A percentile compares a stretch with the other conserved stretches of the same genome.
Conservation (phyloP, 1,140 invertebrate species). For the Trichonephila inaurata region DNA sequence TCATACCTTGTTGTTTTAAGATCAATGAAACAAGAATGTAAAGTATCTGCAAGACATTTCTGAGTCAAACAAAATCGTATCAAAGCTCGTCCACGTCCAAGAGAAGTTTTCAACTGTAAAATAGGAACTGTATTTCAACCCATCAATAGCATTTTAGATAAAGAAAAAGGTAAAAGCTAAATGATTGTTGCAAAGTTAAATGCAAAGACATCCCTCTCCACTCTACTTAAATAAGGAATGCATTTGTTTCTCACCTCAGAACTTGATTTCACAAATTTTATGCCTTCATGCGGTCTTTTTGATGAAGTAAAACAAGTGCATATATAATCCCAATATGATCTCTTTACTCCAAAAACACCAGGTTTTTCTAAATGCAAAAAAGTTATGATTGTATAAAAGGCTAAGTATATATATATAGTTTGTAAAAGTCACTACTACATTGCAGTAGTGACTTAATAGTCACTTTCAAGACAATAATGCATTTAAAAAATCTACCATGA, state of each 20-base stretch:
- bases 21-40: slow-evolving; percentile 81
- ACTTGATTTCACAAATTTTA: slow-evolving; percentile 81
- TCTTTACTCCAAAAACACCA: slow-evolving; percentile 80
- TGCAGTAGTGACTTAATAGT: neutral
- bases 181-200: neutral
- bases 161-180: neutral
- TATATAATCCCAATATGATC: slow-evolving; percentile 82
- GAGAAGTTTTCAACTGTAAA: slow-evolving; percentile 81
- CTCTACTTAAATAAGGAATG: neutral
- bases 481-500: neutral
- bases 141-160: neutral
- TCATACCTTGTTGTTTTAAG: slow-evolving; percentile 80
- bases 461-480: neutral
- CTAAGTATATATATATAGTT: neutral
- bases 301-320: slow-evolving; percentile 80
- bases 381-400: neutral
- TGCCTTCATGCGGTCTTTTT: slow-evolving; percentile 81
- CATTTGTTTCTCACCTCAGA: slow-evolving; percentile 79
- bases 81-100: slow-evolving; percentile 81
- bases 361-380: slow-evolving; percentile 77
- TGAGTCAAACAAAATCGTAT: slow-evolving; percentile 82
- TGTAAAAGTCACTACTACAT: neutral
- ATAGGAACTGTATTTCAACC: neutral
- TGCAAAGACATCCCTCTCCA: neutral
- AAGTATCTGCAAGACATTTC: slow-evolving; percentile 81